Base-by-base conservation (phyloP, 2,888 invertebrate species). In the Nomada ruficornis region DNA sequence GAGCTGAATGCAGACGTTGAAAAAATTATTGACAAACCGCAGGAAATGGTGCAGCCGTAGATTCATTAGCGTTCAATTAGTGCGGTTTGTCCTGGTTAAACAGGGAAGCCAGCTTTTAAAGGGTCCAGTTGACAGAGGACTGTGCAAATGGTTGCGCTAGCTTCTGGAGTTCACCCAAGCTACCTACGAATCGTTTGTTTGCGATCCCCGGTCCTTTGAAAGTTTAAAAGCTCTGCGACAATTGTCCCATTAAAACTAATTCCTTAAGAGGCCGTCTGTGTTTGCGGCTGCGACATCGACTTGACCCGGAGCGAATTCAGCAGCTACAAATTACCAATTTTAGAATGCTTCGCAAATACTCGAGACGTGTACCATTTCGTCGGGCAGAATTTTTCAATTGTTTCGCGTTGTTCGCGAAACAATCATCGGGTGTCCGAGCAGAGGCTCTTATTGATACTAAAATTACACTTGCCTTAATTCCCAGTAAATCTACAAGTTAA, bases 1-100 rank as follows among this genome's bases (percentile, higher is more conserved):
- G 67, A 52, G 42, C 11, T 57, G 44, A 2, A 36, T 5, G 13
- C 80, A 69, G 80, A 55, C 67, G 72, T 29, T 50, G 29, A 13
- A n/a, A 15, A 26, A 36, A 59, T 62, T 81, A 50, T 80, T 76
- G 78, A 63, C 74, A 63, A 2, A 0, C 26, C 44, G 9, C 52
- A 54, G 44, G 63, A 69, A 82, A 75, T 18, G 50, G 15, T 47
- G 65, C 64, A 59, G 83, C 78, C 85, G 89, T 77, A 84, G 82
- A 90, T 93, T 93, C 91, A 93, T 93, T 94, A 93, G 92, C 86
- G 88, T 92, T 93, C 93, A 94, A 94, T 94, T 94, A 93, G 93
- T 90, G 87, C 78, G 86, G 86, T 93, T 93, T 92, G 90, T 88
- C 73, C 83, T 79, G 80, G 88, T 89, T 90, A 91, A 92, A 93